Percentiles rank a stretch among this genome's conserved stretches.
Evolutionary conservation across 2,113 vertebrate species (phyloP).

Genomic region (Hepsetus odoe): DNA sequence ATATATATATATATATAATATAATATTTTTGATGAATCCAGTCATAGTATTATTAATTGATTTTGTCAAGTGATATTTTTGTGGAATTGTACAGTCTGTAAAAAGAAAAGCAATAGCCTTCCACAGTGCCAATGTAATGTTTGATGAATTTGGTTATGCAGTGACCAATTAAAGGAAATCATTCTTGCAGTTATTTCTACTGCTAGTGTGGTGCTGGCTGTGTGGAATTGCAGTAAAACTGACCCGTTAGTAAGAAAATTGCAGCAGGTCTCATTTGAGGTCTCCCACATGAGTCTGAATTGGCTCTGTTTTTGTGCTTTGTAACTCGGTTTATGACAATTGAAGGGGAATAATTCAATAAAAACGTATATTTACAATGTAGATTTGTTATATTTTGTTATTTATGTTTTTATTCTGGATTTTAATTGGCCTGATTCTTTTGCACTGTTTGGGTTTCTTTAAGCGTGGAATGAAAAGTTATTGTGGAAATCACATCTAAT

Average conservation of each 20-base stretch:
- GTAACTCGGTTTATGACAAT: neutral
- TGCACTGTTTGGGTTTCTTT: too few relatives aligned
- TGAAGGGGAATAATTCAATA: neutral
- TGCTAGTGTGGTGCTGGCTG: neutral
- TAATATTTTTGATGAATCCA: too few relatives aligned
- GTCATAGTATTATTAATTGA: too few relatives aligned
- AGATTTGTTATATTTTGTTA: neutral
- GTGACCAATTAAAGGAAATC: too few relatives aligned
- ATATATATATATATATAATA: too few relatives aligned
- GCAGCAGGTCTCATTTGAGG: neutral
- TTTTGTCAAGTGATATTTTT: too few relatives aligned
- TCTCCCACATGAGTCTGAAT: neutral
- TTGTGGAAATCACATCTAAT: neutral
- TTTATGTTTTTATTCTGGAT: neutral
- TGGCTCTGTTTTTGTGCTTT: neutral
- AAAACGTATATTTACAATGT: too few relatives aligned
- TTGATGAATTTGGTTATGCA: too few relatives aligned
- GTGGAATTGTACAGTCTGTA: too few relatives aligned
- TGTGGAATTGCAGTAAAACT: neutral
- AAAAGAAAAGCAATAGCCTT: too few relatives aligned
- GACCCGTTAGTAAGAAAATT: neutral
- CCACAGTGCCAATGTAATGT: too few relatives aligned
- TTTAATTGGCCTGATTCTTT: neutral
- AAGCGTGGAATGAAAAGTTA: too few relatives aligned
- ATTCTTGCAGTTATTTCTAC: constrained; percentile 32